phyloP scores from a whole-genome alignment of 2,888 invertebrate genomes.

The Limnephilus lunatus region DNA sequence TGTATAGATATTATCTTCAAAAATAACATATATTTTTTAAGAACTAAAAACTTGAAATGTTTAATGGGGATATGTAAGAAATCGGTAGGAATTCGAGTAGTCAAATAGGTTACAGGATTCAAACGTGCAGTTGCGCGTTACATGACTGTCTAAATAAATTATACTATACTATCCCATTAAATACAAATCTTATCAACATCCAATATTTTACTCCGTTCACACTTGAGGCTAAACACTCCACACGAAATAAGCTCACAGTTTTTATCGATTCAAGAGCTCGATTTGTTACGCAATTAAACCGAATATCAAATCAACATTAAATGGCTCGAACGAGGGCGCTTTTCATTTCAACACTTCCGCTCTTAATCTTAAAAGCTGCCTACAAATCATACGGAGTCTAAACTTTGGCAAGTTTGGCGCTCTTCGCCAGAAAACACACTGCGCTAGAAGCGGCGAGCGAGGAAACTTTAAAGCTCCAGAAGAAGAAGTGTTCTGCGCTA shows the following conservation, averaged over 20 bases:
- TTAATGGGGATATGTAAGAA: too few relatives aligned
- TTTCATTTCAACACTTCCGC: slow-evolving; percentile 28
- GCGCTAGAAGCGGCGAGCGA: not conserved
- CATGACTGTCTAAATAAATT: not conserved
- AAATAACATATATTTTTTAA: too few relatives aligned
- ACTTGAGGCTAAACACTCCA: not conserved
- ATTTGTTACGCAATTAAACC: not conserved
- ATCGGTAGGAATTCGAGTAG: too few relatives aligned
- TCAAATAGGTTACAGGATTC: too few relatives aligned
- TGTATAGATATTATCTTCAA: too few relatives aligned
- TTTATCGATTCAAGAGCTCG: not conserved
- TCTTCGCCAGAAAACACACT: not conserved
- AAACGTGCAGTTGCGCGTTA: not conserved
- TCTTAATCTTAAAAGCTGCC: slow-evolving; percentile 36
- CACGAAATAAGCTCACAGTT: not conserved
- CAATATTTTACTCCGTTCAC: not conserved
- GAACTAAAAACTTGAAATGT: too few relatives aligned
- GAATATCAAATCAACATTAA: slow-evolving; percentile 28
- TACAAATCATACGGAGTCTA: slow-evolving; percentile 44
- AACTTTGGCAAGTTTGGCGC: slow-evolving; percentile 35
- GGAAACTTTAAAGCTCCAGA: slow-evolving; percentile 3
- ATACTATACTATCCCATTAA: not conserved
- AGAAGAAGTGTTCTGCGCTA: not conserved
- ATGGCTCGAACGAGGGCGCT: not conserved
- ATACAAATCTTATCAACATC: not conserved